Base-by-base conservation (phyloP, 2,888 invertebrate species). In the Cryptocephalus moraei region DNA sequence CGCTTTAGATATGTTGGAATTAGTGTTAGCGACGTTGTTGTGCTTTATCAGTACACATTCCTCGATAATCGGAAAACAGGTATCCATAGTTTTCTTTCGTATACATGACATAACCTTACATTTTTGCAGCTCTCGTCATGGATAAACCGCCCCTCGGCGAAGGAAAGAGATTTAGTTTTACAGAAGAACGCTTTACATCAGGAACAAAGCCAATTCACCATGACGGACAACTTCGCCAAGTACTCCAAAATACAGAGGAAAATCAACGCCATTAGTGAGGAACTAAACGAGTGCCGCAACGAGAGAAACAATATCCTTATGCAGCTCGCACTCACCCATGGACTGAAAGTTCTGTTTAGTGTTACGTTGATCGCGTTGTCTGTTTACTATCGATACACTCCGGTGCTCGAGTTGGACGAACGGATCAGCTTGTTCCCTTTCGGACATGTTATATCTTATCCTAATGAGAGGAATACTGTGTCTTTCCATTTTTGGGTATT, bases 141-240 rank as follows among this genome's bases (percentile, higher is more conserved):
- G 62, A 69, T 75, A 48, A 68, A 68, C 40, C 69, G 71, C 57
- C 72, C 73, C 33, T 71, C 75, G 0, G 62, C 65, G 33, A 65
- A 70, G 57, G 77, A 79, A 60, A 67, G 68, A 41, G 62, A 62
- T 32, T 53, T 75, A 14, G 68, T 73, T 60, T 56, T 61, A 8
- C 68, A 75, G 60, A 68, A 75, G 36, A 41, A 65, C 33, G 64
- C 66, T 54, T 64, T 78, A 3, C 75, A 73, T 60, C 57, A 59
- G 1, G 71, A 75, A 54, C 79, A 79, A 56, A 69, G 71, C 45
- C 53, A 60, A 8, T 64, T 78, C 48, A 76, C 75, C 8, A 77
- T 79, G 70, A 76, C 76, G 49, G 77, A 79, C 53, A 73, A 78
- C 54, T 80, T 80, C 66, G 78, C 78, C 8, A 73, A 75, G 33